Conservation (phyloP, 2,888 invertebrate species). For the Blera fallax region DNA sequence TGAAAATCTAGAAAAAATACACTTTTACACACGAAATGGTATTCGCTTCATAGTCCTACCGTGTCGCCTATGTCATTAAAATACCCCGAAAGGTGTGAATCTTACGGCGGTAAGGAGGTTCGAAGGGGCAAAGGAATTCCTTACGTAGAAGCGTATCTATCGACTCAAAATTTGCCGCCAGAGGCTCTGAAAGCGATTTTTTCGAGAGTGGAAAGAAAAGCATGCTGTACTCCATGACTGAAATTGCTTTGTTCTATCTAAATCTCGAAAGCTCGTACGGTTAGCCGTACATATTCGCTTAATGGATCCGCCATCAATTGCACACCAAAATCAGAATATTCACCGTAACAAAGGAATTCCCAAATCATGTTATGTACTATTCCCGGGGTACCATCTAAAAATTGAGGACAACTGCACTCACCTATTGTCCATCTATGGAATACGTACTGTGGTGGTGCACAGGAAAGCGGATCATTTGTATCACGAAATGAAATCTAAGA, state of each 20-base stretch:
- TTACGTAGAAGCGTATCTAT: background rate
- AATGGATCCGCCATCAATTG: background rate
- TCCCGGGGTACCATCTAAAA: constrained; percentile 20
- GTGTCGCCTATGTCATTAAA: background rate
- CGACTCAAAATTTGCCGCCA: no score
- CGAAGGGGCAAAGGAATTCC: no score
- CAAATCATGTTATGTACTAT: constrained; percentile 58
- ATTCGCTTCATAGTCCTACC: background rate
- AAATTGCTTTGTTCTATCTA: background rate
- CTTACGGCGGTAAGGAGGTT: background rate
- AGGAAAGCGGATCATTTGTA: constrained; percentile 69
- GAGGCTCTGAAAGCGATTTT: no score
- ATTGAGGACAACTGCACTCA: constrained; percentile 58
- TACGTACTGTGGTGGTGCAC: constrained; percentile 27
- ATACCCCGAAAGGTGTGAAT: background rate
- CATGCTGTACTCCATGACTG: background rate
- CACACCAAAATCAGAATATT: constrained; percentile 53
- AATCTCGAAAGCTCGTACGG: background rate
- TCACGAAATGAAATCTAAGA: constrained; percentile 71
- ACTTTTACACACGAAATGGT: background rate
- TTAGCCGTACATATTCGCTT: background rate
- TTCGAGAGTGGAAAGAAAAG: no score
- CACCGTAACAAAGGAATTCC: constrained; percentile 64
- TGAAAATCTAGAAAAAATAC: background rate
- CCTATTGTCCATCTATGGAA: constrained; percentile 62